phyloP scores from a whole-genome alignment of 2,888 invertebrate genomes.

The Hypomecis atomaria region DNA sequence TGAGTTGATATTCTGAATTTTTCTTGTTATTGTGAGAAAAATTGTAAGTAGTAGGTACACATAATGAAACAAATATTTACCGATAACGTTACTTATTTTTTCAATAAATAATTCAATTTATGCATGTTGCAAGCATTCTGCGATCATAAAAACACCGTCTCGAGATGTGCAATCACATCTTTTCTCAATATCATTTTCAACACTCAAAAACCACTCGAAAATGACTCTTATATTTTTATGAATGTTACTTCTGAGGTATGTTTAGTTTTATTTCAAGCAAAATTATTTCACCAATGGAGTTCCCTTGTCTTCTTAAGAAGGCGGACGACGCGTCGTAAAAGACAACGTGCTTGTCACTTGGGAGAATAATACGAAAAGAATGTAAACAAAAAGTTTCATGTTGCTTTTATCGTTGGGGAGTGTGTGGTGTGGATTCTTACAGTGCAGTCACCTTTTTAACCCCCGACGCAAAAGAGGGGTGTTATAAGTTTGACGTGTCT shows the following conservation, averaged over 20 bases:
- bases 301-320: constrained; percentile 35
- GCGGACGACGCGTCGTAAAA: constrained; percentile 31
- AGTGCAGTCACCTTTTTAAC: constrained; percentile 35
- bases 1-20: too few species aligned
- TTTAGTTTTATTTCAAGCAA: constrained; percentile 4
- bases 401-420: not conserved
- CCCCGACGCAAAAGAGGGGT: too few species aligned
- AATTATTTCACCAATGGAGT: constrained; percentile 36
- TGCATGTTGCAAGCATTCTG: too few species aligned
- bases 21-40: too few species aligned
- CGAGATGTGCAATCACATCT: too few species aligned
- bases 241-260: constrained; percentile 3
- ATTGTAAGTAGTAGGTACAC: too few species aligned
- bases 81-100: too few species aligned
- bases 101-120: too few species aligned
- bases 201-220: not conserved
- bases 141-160: too few species aligned
- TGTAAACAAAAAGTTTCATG: constrained; percentile 13
- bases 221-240: not conserved
- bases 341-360: constrained; percentile 25
- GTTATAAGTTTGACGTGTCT: too few species aligned
- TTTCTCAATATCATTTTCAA: too few species aligned
- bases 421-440: not conserved
- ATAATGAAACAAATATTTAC: too few species aligned
- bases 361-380: constrained; percentile 10